Percentiles rank a stretch among this genome's conserved stretches.
These are phyloP conservation scores for Bombus superbus DNA, from an alignment of 1,140 invertebrate genomes.

Conservation along the genomic window DNA sequence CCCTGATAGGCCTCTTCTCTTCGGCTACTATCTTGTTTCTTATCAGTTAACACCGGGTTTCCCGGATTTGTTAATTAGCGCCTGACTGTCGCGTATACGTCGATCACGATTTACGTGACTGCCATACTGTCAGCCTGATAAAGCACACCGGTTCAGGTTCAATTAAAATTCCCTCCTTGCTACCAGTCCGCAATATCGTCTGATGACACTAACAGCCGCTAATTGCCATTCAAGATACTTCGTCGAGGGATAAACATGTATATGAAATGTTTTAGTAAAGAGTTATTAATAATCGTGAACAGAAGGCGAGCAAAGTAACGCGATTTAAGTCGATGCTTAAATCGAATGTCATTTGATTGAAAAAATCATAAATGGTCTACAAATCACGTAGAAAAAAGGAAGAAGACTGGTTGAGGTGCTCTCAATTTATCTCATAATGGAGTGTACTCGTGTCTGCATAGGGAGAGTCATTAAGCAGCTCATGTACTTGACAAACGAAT, in stretches of 20 bases:
- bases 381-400: constrained; percentile 16
- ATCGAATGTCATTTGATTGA: background rate
- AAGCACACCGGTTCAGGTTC: constrained; percentile 1
- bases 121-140: background rate
- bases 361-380: background rate
- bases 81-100: constrained; percentile 1
- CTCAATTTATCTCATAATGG: constrained; percentile 44
- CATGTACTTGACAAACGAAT: background rate
- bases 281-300: background rate
- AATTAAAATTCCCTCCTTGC: constrained; percentile 27
- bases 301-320: background rate
- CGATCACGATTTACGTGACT: constrained; percentile 6
- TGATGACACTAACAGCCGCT: constrained; percentile 13
- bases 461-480: constrained; percentile 15
- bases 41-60: constrained; percentile 27
- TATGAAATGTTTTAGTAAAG: background rate
- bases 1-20: background rate
- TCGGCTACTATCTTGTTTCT: constrained; percentile 30
- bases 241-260: background rate
- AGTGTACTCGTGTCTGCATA: background rate
- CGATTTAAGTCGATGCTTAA: background rate
- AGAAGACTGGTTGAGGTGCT: constrained; percentile 15
- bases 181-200: constrained; percentile 22
- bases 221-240: constrained; percentile 6
- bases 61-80: constrained; percentile 34